These are phyloP conservation scores for Gobio gobio DNA, from an alignment of 2,113 vertebrate genomes.

Conservation along the genomic window DNA sequence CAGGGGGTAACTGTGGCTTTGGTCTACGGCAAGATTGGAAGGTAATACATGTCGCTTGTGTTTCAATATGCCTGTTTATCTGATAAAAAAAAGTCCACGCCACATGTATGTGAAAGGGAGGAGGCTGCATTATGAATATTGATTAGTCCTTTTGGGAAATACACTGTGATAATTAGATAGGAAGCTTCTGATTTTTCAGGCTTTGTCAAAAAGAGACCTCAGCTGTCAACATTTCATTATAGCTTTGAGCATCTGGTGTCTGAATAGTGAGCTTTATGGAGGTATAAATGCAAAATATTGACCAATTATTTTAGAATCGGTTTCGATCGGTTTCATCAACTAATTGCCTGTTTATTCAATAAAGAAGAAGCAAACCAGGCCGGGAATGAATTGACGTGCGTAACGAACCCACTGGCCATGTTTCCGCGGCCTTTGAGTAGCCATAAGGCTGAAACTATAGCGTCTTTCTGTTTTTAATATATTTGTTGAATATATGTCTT, in stretches of 20 bases:
- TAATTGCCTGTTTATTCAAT: too few species aligned
- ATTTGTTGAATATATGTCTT: too few species aligned
- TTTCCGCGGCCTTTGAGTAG: too few species aligned
- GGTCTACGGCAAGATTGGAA: constrained; percentile 27
- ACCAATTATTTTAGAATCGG: too few species aligned
- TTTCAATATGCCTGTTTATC: constrained; percentile 2
- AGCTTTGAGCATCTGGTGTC: background rate
- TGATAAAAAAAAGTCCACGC: background rate
- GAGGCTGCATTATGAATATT: background rate
- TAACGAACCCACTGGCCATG: too few species aligned
- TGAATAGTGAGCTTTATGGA: background rate
- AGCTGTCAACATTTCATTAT: background rate
- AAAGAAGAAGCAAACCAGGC: too few species aligned
- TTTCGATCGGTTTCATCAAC: too few species aligned
- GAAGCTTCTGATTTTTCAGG: background rate
- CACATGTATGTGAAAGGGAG: background rate
- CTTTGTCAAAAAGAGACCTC: constrained; percentile 12
- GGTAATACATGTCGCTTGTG: background rate
- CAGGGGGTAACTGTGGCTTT: background rate
- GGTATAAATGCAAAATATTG: background rate
- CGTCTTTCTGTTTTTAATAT: too few species aligned
- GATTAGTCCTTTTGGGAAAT: constrained; percentile 3
- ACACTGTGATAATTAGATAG: background rate
- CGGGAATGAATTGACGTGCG: too few species aligned
- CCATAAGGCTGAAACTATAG: too few species aligned